A percentile compares a stretch with the other conserved stretches of the same genome.
phyloP scores from a whole-genome alignment of 2,797 vertebrate genomes.

The Artibeus lituratus region DNA sequence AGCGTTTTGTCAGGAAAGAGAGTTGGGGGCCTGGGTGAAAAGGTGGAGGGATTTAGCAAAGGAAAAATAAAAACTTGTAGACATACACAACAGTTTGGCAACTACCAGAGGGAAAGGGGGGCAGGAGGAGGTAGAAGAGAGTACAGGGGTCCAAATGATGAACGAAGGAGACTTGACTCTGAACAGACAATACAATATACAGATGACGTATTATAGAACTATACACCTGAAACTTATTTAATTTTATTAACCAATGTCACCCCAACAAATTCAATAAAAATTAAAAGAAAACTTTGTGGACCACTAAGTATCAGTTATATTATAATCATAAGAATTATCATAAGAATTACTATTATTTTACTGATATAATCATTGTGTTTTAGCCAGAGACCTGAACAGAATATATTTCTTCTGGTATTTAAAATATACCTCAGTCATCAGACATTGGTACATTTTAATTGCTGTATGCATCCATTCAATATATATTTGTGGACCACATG shows the following conservation, averaged over 20 bases:
- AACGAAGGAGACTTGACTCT: not conserved
- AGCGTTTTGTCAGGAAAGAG: not conserved
- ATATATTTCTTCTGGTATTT: not conserved
- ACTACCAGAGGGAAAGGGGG: not conserved
- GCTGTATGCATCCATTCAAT: not conserved
- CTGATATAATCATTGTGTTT: not conserved
- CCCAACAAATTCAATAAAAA: not conserved
- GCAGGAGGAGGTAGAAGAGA: not conserved
- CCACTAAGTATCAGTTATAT: not conserved
- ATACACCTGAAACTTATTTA: not conserved
- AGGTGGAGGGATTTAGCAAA: not conserved
- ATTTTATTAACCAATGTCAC: not conserved
- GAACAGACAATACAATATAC: not conserved
- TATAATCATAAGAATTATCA: not conserved
- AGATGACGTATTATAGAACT: not conserved
- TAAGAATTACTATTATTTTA: not conserved
- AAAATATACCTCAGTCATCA: not conserved
- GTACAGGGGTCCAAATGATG: not conserved
- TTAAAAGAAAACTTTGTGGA: not conserved
- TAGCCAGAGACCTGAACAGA: not conserved
- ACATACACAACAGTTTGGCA: not conserved
- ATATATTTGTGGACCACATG: not conserved
- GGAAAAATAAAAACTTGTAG: not conserved
- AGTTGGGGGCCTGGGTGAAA: not conserved
- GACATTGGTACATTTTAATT: not conserved